These are phyloP conservation scores for Holothuria glaberrima DNA, from an alignment of 35 echinoderm and acorn worm genomes.

Conservation along the genomic window DNA sequence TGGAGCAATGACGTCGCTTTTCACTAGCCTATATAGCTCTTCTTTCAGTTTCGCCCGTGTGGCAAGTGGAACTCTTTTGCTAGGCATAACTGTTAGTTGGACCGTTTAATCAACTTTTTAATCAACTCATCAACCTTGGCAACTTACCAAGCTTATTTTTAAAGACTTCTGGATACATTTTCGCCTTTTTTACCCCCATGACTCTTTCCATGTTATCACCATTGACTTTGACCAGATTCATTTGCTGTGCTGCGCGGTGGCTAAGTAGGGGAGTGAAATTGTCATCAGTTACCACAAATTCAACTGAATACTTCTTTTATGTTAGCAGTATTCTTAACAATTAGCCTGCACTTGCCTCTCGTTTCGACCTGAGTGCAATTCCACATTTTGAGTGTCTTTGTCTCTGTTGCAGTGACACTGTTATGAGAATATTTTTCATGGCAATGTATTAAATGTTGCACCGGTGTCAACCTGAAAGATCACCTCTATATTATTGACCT, in stretches of 20 bases:
- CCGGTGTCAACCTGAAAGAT: conserved; percentile 54
- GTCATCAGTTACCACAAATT: conserved; percentile 61
- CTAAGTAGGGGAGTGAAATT: no score
- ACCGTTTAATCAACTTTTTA: background rate
- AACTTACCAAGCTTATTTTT: conserved; percentile 6
- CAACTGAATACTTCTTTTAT: conserved; percentile 62
- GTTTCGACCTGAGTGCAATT: conserved; percentile 46
- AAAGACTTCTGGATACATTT: conserved; percentile 40
- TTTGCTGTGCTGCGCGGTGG: conserved; percentile 50
- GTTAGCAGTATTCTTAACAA: no score
- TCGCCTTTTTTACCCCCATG: background rate
- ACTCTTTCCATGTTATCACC: conserved; percentile 38
- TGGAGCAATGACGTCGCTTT: no score
- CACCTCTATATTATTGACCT: conserved; percentile 26
- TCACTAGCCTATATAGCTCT: no score
- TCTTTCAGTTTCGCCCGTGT: no score
- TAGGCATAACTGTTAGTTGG: background rate
- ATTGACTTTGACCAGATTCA: conserved; percentile 48
- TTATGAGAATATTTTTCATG: conserved; percentile 25
- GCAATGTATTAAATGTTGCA: conserved; percentile 59
- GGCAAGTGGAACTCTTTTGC: no score
- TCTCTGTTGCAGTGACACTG: background rate
- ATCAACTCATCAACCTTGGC: conserved; percentile 15
- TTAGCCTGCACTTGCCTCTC: no score
- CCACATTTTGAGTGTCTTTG: no score